These are phyloP conservation scores for Cerceris ruficornis DNA, from an alignment of 2,888 invertebrate genomes.

Conservation along the genomic window DNA sequence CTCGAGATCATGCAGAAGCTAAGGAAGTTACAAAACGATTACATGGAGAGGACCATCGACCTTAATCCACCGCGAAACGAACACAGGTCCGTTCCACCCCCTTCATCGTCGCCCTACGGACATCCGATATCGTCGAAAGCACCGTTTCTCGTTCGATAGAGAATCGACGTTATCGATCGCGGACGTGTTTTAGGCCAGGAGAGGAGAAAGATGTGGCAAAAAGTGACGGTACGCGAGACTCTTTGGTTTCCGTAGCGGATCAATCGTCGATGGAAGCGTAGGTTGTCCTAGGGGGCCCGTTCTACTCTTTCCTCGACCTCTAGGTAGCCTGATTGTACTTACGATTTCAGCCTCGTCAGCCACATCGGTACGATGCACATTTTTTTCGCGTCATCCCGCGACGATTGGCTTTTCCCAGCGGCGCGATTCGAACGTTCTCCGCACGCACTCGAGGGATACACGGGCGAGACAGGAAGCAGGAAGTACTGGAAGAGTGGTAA, in stretches of 20 bases:
- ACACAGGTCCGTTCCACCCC: conserved; percentile 8
- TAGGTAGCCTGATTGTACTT: conserved; percentile 62
- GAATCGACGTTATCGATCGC: no score
- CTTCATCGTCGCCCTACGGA: background rate
- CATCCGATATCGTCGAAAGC: no score
- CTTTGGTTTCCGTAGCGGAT: conserved; percentile 17
- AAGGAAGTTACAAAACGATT: no score
- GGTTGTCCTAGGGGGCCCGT: conserved; percentile 9
- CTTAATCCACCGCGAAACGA: no score
- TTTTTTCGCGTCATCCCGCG: conserved; percentile 75
- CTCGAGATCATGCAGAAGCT: background rate
- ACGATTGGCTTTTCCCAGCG: conserved; percentile 3
- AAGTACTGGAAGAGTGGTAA: conserved; percentile 17
- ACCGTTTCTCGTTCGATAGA: no score
- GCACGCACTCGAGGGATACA: conserved; percentile 17
- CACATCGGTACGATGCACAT: conserved; percentile 76
- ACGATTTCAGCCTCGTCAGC: conserved; percentile 80
- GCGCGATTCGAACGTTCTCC: conserved; percentile 10
- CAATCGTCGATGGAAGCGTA: conserved; percentile 33
- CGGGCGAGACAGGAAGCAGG: conserved; percentile 4
- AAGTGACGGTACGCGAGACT: background rate
- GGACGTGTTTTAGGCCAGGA: no score
- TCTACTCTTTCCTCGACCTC: background rate
- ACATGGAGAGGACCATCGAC: no score
- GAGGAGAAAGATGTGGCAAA: no score